Percentiles rank a stretch among this genome's conserved stretches.
These are phyloP conservation scores for Pelecanoides urinatrix DNA, from an alignment of 2,113 vertebrate species.

Conservation along the genomic window DNA sequence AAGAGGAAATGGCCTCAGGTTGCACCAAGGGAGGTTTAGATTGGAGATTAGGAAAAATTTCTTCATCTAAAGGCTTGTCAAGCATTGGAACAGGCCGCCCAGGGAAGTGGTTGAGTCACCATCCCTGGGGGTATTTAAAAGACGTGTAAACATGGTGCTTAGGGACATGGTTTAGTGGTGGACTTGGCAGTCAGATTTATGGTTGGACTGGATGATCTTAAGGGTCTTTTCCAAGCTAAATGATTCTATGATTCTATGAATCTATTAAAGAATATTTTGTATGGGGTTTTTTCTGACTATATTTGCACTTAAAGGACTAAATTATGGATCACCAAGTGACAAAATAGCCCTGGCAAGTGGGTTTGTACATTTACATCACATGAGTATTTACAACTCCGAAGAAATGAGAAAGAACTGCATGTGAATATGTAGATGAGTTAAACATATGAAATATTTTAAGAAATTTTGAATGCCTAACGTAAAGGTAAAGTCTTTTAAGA, in stretches of 20 bases:
- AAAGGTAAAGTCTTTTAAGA: neutral
- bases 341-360: neutral
- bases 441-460: neutral
- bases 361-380: neutral
- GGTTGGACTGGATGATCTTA: neutral
- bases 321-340: neutral
- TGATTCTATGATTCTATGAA: neutral
- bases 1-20: neutral
- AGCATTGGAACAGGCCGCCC: too few relatives aligned
- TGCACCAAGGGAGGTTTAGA: neutral
- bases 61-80: rapidly evolving
- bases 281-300: neutral
- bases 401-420: neutral
- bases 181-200: neutral
- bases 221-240: neutral
- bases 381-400: neutral
- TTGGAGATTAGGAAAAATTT: neutral
- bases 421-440: neutral
- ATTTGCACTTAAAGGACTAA: neutral
- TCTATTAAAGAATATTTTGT: neutral
- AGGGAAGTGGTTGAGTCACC: too few relatives aligned
- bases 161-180: neutral
- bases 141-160: neutral
- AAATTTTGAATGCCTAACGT: neutral
- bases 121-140: neutral